phyloP scores from a whole-genome alignment of 1,140 invertebrate genomes.

The Sycophaga agraensis region DNA sequence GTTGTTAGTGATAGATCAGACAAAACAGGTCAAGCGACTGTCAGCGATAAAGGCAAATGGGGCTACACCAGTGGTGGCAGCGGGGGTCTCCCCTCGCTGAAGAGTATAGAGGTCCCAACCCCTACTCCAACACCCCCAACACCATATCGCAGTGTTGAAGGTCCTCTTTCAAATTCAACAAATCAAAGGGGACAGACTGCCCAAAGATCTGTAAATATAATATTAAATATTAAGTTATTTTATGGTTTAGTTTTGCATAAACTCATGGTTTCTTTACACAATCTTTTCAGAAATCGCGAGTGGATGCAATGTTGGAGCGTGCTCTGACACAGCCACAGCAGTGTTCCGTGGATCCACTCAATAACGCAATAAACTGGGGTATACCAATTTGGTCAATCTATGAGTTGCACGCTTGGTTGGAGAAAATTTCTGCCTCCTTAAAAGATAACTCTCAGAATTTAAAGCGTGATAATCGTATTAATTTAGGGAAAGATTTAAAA shows the following conservation, averaged over 20 bases:
- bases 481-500: slow-evolving; percentile 44
- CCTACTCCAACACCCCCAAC: slow-evolving; percentile 52
- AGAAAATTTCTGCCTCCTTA: slow-evolving; percentile 50
- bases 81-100: slow-evolving; percentile 51
- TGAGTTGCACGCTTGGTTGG: slow-evolving; percentile 57
- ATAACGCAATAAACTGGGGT: slow-evolving; percentile 60
- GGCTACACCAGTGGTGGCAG: slow-evolving; percentile 52
- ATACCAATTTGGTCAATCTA: slow-evolving; percentile 65
- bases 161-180: slow-evolving; percentile 50
- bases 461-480: slow-evolving; percentile 37
- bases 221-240: neutral
- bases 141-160: slow-evolving; percentile 52
- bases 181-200: slow-evolving; percentile 51
- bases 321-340: slow-evolving; percentile 59
- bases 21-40: slow-evolving; percentile 39
- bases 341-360: slow-evolving; percentile 59
- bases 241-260: neutral
- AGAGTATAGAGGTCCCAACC: slow-evolving; percentile 50
- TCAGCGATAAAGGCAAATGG: slow-evolving; percentile 48
- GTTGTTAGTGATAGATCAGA: slow-evolving; percentile 62
- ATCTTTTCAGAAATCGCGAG: slow-evolving; percentile 61
- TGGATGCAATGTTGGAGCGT: slow-evolving; percentile 72
- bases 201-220: slow-evolving; percentile 53
- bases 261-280: neutral
- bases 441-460: slow-evolving; percentile 41